Evolutionary conservation across 2,113 vertebrate genomes (phyloP).

Genomic region (Phylloscopus trochiloides): DNA sequence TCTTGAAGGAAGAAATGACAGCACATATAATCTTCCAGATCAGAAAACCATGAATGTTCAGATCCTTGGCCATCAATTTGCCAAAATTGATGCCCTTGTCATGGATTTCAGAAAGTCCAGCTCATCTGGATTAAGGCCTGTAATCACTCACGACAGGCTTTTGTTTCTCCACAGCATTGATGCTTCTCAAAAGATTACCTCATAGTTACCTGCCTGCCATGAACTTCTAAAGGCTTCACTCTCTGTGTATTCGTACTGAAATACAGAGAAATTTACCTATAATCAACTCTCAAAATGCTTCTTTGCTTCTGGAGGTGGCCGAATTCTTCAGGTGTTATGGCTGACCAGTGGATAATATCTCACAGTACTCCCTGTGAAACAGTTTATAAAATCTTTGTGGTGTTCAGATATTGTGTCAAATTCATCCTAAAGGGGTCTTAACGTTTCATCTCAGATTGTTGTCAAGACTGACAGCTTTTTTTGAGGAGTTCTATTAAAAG

Average conservation of each 20-base stretch:
- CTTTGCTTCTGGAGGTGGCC: not conserved
- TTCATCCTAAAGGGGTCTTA: not conserved
- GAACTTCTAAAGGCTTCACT: not conserved
- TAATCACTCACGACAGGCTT: not conserved
- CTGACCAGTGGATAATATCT: not conserved
- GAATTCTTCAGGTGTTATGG: not conserved
- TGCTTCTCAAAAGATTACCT: not conserved
- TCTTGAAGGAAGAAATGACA: not conserved
- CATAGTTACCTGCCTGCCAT: not conserved
- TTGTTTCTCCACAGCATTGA: not conserved
- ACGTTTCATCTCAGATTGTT: not conserved
- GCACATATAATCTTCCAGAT: not conserved
- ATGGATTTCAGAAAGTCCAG: not conserved
- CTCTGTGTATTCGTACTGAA: not conserved
- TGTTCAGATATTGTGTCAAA: not conserved
- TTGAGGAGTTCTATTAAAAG: not conserved
- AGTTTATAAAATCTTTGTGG: not conserved
- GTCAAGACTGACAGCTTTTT: not conserved
- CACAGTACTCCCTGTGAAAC: not conserved
- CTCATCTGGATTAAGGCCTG: not conserved
- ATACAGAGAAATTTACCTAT: not conserved
- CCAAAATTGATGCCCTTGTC: not conserved
- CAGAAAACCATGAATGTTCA: not conserved
- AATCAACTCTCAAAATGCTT: not conserved
- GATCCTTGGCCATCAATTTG: not conserved